Evolutionary conservation across 1,140 invertebrate genomes (phyloP), one percentile per base, ranked within the genome.

Genomic region (Drosophila ambigua): DNA sequence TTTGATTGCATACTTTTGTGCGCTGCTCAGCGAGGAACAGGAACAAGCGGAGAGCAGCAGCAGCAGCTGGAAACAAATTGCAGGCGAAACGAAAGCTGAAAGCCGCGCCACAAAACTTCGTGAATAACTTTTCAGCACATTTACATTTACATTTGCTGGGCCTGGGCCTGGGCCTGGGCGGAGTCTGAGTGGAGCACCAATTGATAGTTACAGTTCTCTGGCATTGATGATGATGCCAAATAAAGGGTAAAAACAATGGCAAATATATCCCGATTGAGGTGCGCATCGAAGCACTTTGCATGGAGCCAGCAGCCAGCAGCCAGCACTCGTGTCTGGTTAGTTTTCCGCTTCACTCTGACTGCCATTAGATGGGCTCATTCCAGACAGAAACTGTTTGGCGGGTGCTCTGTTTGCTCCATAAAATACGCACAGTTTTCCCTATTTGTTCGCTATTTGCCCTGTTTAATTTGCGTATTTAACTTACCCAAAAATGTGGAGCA

Each of bases 401-500:
- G 20, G 23, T 4, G 4, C 26, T 28, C 5, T 28, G 26, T 6
- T 28, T 28, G 26, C n/a, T 20, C 5, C 2, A 54, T 39, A 9
- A 20, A 51, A n/a, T 15, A 51, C 23, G 3, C 2, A 24, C 4
- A 24, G n/a, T n/a, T n/a, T n/a, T n/a, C n/a, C n/a, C n/a, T n/a
- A n/a, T n/a, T n/a, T n/a, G n/a, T n/a, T n/a, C n/a, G n/a, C n/a
- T n/a, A n/a, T n/a, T n/a, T n/a, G n/a, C n/a, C n/a, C n/a, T n/a
- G n/a, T n/a, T n/a, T n/a, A n/a, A n/a, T 20, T 20, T 20, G 2
- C 2, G 20, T 20, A 20, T 20, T 20, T 20, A 48, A 95, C 95
- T 97, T 93, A 99, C 98, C 98, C 92, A 99, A 95, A 94, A 99
- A 99, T 83, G 98, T 99, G 68, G 96, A 98, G 93, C 98, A 99